Conservation (phyloP, 2,888 invertebrate species). For the Caenorhabditis japonica region DNA sequence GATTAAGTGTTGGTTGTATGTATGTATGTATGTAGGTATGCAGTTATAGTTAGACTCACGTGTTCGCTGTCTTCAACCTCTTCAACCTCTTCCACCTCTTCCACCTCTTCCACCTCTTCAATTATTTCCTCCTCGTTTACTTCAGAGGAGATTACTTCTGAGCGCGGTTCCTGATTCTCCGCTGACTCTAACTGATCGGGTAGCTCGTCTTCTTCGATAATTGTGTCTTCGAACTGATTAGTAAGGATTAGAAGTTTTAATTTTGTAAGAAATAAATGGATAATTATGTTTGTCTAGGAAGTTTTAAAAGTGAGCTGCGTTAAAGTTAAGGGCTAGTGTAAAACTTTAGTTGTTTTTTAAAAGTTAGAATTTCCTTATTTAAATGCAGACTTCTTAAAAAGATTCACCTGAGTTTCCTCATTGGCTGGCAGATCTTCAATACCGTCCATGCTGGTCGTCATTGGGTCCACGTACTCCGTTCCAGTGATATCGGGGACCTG, state of each 20-base stretch:
- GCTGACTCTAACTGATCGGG: slow-evolving; percentile 62
- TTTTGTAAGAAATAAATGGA: slow-evolving; percentile 7
- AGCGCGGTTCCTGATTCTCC: slow-evolving; percentile 57
- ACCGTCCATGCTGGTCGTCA: slow-evolving; percentile 77
- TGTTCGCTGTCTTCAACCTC: slow-evolving; percentile 46
- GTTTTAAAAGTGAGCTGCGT: background rate
- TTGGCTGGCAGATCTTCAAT: slow-evolving; percentile 74
- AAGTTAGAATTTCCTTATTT: background rate
- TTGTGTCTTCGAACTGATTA: slow-evolving; percentile 64
- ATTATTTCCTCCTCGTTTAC: slow-evolving; percentile 45
- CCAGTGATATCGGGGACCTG: slow-evolving; percentile 76
- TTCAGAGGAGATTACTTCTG: slow-evolving; percentile 41
- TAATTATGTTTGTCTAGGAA: background rate
- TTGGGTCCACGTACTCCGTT: slow-evolving; percentile 74
- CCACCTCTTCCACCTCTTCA: slow-evolving; percentile 27
- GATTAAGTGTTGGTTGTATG: background rate
- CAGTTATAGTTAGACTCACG: slow-evolving; percentile 33
- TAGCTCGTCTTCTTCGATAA: slow-evolving; percentile 62
- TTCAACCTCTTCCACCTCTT: slow-evolving; percentile 40
- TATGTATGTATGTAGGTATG: background rate
- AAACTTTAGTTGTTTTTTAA: too few species aligned
- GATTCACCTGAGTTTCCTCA: slow-evolving; percentile 65
- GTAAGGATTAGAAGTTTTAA: slow-evolving; percentile 19
- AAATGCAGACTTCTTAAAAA: too few species aligned
- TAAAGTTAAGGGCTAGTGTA: too few species aligned